phyloP scores from a whole-genome alignment of 2,113 vertebrate genomes.

The Numida meleagris region DNA sequence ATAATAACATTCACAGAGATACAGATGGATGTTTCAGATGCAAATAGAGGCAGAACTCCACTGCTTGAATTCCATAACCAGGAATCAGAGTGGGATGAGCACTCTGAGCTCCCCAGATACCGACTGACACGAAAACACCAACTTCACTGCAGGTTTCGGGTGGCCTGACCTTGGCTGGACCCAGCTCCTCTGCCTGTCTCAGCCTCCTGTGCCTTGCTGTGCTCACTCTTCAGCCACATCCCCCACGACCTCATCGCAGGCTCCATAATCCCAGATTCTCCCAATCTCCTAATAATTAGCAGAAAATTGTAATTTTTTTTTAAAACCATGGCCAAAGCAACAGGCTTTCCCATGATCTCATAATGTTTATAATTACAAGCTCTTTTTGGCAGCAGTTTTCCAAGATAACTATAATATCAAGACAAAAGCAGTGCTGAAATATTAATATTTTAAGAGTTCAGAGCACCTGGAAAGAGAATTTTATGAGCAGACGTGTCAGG shows the following conservation, averaged over 20 bases:
- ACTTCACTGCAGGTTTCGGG: neutral
- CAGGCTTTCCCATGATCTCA: neutral
- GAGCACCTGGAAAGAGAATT: neutral
- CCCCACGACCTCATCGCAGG: accelerated
- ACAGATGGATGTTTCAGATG: conserved; percentile 38
- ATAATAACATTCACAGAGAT: neutral
- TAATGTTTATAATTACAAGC: neutral
- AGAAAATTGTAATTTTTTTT: neutral
- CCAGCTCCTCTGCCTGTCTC: neutral
- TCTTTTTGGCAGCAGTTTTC: neutral
- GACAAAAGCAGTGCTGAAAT: neutral
- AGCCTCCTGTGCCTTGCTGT: neutral
- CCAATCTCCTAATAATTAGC: neutral
- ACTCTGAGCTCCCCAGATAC: neutral
- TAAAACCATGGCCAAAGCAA: neutral
- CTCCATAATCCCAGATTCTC: neutral
- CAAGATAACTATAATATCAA: neutral
- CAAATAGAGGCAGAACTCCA: conserved; percentile 29
- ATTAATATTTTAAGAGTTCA: conserved; percentile 8
- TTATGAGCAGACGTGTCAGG: neutral
- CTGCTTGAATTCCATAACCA: neutral
- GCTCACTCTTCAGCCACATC: neutral
- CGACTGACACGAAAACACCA: neutral
- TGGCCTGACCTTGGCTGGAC: neutral
- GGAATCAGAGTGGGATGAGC: neutral